A percentile compares a stretch with the other conserved stretches of the same genome.
Evolutionary conservation across 1,140 invertebrate species (phyloP).

Genomic region (Zaprionus africanus): DNA sequence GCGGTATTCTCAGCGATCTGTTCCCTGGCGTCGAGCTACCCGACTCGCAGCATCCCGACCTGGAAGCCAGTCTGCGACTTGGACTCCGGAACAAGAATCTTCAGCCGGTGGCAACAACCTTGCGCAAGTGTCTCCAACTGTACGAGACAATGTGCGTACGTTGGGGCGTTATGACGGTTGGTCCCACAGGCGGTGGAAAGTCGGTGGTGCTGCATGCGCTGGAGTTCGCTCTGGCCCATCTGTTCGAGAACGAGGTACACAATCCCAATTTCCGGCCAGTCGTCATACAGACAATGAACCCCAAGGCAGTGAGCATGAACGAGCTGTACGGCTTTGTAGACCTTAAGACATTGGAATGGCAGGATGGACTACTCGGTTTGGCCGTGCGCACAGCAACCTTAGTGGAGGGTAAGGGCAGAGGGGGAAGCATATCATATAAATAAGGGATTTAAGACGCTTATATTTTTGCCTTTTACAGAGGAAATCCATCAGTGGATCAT

Average conservation of each 20-base stretch:
- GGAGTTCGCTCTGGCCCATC: slow-evolving; percentile 87
- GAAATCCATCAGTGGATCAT: slow-evolving; percentile 93
- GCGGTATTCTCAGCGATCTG: slow-evolving; percentile 94
- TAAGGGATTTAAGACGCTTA: not conserved
- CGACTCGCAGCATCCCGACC: slow-evolving; percentile 90
- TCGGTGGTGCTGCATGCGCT: slow-evolving; percentile 89
- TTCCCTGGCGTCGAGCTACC: slow-evolving; percentile 94
- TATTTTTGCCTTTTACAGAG: slow-evolving; percentile 55
- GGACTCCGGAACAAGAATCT: slow-evolving; percentile 85
- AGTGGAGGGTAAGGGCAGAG: slow-evolving; percentile 83
- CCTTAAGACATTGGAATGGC: slow-evolving; percentile 93
- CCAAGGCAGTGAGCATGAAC: slow-evolving; percentile 94
- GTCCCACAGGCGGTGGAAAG: slow-evolving; percentile 94
- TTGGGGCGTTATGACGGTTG: slow-evolving; percentile 97
- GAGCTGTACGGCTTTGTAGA: slow-evolving; percentile 96
- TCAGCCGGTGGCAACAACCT: slow-evolving; percentile 87
- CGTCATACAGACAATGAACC: slow-evolving; percentile 91
- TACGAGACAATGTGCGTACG: slow-evolving; percentile 97
- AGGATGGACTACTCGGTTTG: slow-evolving; percentile 92
- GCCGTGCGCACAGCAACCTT: slow-evolving; percentile 89
- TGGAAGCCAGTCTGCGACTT: slow-evolving; percentile 86
- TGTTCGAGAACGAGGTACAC: slow-evolving; percentile 86
- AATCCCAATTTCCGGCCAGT: slow-evolving; percentile 87
- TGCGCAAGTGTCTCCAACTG: slow-evolving; percentile 92
- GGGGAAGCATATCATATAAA: too few relatives aligned